Evolutionary conservation across 2,797 vertebrate genomes (phyloP).

Genomic region (Graptemys geographica): DNA sequence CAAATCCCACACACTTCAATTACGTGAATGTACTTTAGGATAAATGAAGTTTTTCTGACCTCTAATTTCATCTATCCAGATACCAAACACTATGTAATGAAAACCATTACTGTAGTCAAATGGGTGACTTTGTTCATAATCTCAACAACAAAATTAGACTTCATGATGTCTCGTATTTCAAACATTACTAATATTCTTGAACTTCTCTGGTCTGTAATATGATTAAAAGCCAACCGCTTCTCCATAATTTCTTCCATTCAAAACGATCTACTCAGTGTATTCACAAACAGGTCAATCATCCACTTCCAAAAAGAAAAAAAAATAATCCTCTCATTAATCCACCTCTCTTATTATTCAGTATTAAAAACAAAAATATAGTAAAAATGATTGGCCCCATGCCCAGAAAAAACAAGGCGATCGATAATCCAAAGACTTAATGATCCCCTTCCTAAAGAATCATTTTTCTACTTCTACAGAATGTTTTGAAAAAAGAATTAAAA

Average conservation of each 20-base stretch:
- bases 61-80: conserved; percentile 9
- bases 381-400: conserved; percentile 58
- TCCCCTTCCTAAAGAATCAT: conserved; percentile 57
- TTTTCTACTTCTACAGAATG: conserved; percentile 40
- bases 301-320: conserved; percentile 43
- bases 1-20: neutral
- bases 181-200: neutral
- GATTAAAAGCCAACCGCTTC: conserved; percentile 29
- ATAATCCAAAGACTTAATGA: conserved; percentile 72
- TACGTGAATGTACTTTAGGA: neutral
- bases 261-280: conserved; percentile 47
- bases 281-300: conserved; percentile 54
- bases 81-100: neutral
- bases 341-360: conserved; percentile 62
- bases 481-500: neutral
- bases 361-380: conserved; percentile 63
- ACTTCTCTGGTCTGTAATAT: conserved; percentile 41
- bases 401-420: conserved; percentile 68
- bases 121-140: conserved; percentile 17
- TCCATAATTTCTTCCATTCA: conserved; percentile 47
- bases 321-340: conserved; percentile 42
- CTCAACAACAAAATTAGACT: conserved; percentile 39
- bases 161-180: conserved; percentile 16
- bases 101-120: neutral
- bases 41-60: neutral